Evolutionary conservation across 2,797 vertebrate genomes (phyloP).

Genomic region (Falco cherrug): DNA sequence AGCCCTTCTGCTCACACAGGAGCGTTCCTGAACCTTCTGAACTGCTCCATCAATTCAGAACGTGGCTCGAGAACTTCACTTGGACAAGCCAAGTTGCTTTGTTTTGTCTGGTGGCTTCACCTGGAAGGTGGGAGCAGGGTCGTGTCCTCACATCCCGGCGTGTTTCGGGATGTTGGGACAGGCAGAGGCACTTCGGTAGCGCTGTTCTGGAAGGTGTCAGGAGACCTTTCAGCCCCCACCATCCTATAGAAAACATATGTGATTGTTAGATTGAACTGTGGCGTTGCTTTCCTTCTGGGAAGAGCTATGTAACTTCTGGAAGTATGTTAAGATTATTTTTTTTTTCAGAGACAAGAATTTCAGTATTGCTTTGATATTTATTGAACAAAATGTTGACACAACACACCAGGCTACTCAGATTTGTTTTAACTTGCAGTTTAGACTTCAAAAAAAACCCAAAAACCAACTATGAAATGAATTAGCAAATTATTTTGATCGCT

Average conservation of each 20-base stretch:
- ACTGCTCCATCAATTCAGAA: fast-evolving
- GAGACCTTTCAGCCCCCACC: not conserved
- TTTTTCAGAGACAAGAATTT: not conserved
- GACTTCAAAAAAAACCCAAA: not conserved
- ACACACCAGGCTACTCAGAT: not conserved
- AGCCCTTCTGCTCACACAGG: not conserved
- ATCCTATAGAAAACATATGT: fast-evolving
- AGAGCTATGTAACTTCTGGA: not conserved
- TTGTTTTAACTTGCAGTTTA: not conserved
- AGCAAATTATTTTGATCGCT: conserved; percentile 57
- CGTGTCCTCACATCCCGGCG: fast-evolving
- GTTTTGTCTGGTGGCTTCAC: not conserved
- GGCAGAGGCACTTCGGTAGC: not conserved
- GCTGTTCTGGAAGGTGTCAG: not conserved
- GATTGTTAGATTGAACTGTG: fast-evolving
- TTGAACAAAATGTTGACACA: not conserved
- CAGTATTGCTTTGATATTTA: not conserved
- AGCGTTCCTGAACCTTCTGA: not conserved
- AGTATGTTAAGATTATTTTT: not conserved
- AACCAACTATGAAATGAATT: conserved; percentile 8
- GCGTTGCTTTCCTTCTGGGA: not conserved
- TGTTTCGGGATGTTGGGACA: fast-evolving
- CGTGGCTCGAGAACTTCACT: not conserved
- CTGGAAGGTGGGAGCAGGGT: not conserved
- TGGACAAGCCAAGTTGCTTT: not conserved